Conservation (phyloP, 1,140 invertebrate genomes). For the Aphidius gifuensis region DNA sequence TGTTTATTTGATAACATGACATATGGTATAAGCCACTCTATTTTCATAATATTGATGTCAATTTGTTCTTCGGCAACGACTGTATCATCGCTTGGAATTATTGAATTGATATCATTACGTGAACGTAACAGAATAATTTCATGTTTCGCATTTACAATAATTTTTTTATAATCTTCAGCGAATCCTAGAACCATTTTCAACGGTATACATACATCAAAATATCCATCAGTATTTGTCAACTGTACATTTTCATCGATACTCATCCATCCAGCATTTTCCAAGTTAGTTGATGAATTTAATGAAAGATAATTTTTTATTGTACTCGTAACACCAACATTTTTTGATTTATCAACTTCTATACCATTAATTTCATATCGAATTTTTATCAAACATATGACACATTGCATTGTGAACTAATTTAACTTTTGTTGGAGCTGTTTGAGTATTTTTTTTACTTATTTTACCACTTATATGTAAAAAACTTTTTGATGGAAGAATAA, state of each 20-base stretch:
- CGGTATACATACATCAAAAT: slow-evolving; percentile 46
- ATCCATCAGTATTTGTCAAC: slow-evolving; percentile 22
- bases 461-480: slow-evolving; percentile 40
- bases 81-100: too few species aligned
- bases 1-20: too few species aligned
- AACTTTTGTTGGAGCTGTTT: slow-evolving; percentile 1
- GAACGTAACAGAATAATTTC: background rate
- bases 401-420: slow-evolving; percentile 41
- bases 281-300: slow-evolving; percentile 21
- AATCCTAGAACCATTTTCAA: slow-evolving; percentile 46
- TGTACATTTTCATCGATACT: slow-evolving; percentile 20
- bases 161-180: slow-evolving; percentile 51
- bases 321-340: too few species aligned
- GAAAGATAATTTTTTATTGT: slow-evolving; percentile 39
- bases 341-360: too few species aligned
- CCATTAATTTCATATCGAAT: too few species aligned
- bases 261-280: slow-evolving; percentile 39
- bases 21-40: too few species aligned
- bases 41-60: too few species aligned
- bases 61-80: too few species aligned
- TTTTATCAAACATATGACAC: slow-evolving; percentile 25
- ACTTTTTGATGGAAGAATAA: slow-evolving; percentile 37
- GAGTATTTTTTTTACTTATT: slow-evolving; percentile 28
- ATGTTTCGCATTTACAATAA: slow-evolving; percentile 49
- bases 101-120: too few species aligned